phyloP scores from a whole-genome alignment of 2,113 vertebrate genomes.

The Jaculus jaculus region DNA sequence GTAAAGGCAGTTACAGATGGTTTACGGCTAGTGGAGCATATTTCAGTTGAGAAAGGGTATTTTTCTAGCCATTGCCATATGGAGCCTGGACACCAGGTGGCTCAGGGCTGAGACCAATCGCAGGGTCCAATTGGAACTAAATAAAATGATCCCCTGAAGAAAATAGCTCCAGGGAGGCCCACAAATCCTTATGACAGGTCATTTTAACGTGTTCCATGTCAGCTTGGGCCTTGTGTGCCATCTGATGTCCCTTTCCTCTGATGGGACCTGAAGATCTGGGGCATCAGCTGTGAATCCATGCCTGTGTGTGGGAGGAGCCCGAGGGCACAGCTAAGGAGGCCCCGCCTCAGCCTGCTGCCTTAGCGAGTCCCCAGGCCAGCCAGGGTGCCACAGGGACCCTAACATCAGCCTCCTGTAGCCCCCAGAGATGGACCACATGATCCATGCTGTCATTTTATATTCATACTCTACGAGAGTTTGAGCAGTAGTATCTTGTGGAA shows the following conservation, averaged over 20 bases:
- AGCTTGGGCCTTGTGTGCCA: constrained; percentile 75
- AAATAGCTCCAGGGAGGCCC: constrained; percentile 83
- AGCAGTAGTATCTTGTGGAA: too few species aligned
- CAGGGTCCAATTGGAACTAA: constrained; percentile 86
- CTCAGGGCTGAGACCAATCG: constrained; percentile 85
- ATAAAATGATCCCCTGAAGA: constrained; percentile 87
- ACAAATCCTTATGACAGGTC: constrained; percentile 82
- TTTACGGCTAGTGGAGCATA: constrained; percentile 63
- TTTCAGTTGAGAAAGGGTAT: constrained; percentile 78
- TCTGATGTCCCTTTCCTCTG: constrained; percentile 53
- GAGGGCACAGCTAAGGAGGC: background rate
- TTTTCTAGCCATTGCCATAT: constrained; percentile 65
- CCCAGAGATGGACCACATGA: background rate
- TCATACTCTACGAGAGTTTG: too few species aligned
- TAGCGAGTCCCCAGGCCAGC: background rate
- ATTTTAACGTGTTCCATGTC: constrained; percentile 80
- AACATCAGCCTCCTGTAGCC: background rate
- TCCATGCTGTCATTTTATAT: too few species aligned
- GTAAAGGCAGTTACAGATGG: constrained; percentile 61
- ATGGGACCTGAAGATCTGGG: constrained; percentile 65
- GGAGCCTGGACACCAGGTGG: constrained; percentile 87
- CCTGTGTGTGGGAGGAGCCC: background rate
- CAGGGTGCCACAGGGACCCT: background rate
- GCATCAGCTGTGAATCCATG: constrained; percentile 67
- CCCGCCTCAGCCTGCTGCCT: background rate